Conservation (phyloP, 37 sponge, comb jelly and placozoan species). For the Hexactinellida sp. region DNA sequence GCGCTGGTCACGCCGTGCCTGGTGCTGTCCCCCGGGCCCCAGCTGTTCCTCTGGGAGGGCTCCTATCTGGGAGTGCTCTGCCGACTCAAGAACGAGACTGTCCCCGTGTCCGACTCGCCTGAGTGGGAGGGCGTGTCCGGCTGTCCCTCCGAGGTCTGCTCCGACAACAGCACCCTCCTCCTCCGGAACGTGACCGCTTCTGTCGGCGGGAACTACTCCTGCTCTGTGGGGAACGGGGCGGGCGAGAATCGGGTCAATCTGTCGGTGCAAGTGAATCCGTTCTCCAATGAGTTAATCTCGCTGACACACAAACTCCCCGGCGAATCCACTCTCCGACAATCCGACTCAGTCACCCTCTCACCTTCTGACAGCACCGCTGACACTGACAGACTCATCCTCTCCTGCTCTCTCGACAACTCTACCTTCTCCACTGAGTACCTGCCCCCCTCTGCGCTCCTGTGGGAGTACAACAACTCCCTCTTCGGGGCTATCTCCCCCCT, state of each 20-base stretch:
- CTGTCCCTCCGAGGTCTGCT: constrained; percentile 7
- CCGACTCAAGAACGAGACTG: neutral
- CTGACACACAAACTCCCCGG: neutral
- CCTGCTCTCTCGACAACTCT: constrained; percentile 13
- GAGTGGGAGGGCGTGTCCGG: neutral
- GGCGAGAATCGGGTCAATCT: neutral
- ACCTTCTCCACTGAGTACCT: neutral
- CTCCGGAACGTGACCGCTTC: neutral
- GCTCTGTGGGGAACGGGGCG: neutral
- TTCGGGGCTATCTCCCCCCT: neutral
- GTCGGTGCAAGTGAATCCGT: neutral
- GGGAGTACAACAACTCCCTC: neutral
- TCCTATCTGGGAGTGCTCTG: neutral
- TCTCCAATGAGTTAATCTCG: neutral
- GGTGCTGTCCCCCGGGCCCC: neutral
- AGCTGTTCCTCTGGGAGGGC: neutral
- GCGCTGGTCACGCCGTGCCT: neutral
- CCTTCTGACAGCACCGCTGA: neutral
- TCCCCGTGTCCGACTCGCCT: neutral
- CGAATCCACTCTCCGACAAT: neutral
- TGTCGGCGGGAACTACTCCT: neutral
- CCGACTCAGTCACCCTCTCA: neutral
- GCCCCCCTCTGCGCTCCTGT: neutral
- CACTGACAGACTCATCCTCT: neutral
- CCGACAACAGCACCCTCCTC: neutral